Base-by-base conservation (phyloP, 2,888 invertebrate species). In the Nemapogon koenigi region DNA sequence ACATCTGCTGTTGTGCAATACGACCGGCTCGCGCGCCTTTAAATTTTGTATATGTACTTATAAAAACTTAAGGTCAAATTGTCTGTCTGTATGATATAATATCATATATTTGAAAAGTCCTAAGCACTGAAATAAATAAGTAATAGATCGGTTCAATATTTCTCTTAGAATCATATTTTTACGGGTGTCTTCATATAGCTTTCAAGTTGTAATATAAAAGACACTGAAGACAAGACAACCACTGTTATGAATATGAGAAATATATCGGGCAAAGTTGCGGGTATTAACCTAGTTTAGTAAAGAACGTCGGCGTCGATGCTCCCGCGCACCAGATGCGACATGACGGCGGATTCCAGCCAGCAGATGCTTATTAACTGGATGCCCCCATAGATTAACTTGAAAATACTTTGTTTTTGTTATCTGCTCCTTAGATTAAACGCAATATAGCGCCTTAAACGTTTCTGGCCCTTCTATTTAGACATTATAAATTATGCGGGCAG, bases 291-390 rank as follows among this genome's bases (percentile, higher is more conserved):
- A n/a, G 31, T 13, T n/a, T 28, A 31, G 31, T 11, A 11, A 33
- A n/a, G n/a, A 27, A 27, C 28, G 6, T 13, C 17, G 29, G 15
- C 26, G 16, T 16, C 38, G 25, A 29, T 49, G 55, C 58, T 54
- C 56, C 57, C 55, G 52, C 52, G 57, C 53, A 72, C 73, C 78
- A 78, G 76, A 78, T 78, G 78, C 69, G 69, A 68, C 72, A 68
- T 69, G 65, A 62, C 59, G 72, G 73, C 18, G 18, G 27, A 76
- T 72, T 73, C 72, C 63, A 61, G 53, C 57, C 65, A 67, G 75
- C 78, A 78, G 75, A 68, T 78, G 78, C 71, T 72, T 65, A 66
- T 64, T 67, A 71, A 72, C 27, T 32, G 28, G 27, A 14, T 22
- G 39, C 45, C 46, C 42, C 37, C 41, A 42, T 45, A 43, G 72